phyloP scores from a whole-genome alignment of 2,888 invertebrate genomes.

The Campoplex capitator region DNA sequence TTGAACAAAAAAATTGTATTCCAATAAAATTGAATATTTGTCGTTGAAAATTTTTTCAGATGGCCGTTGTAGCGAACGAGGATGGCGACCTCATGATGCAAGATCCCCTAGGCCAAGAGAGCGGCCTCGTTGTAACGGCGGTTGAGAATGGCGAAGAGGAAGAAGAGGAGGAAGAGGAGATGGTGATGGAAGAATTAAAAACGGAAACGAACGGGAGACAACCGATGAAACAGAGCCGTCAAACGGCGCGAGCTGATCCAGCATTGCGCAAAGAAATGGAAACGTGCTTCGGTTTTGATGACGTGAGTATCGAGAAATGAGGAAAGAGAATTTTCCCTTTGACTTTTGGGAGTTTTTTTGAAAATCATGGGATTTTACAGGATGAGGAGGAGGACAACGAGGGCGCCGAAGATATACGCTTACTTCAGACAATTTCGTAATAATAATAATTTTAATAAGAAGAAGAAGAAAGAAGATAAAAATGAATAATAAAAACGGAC shows the following conservation, averaged over 20 bases:
- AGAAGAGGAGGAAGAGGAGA: conserved; percentile 84
- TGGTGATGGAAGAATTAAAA: conserved; percentile 81
- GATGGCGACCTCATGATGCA: conserved; percentile 84
- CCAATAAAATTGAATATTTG: not conserved
- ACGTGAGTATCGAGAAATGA: conserved; percentile 85
- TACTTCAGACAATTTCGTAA: conserved; percentile 83
- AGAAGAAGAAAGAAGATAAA: conserved; percentile 58
- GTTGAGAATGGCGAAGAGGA: conserved; percentile 84
- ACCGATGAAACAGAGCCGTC: conserved; percentile 77
- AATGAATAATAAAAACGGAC: conserved; percentile 65
- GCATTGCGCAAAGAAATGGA: conserved; percentile 89
- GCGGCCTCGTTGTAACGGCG: conserved; percentile 85
- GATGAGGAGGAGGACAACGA: conserved; percentile 84
- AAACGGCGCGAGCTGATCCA: conserved; percentile 77
- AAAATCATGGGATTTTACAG: conserved; percentile 14
- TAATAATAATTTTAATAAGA: conserved; percentile 67
- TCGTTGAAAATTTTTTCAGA: conserved; percentile 71
- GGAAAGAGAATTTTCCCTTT: not conserved
- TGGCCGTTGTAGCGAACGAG: conserved; percentile 85
- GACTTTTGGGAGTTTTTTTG: not conserved
- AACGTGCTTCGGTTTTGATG: conserved; percentile 93
- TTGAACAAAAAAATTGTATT: too few relatives aligned
- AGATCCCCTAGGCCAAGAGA: conserved; percentile 82
- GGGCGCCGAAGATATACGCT: conserved; percentile 82
- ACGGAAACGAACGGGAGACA: conserved; percentile 77